Base-by-base conservation (phyloP, 2,797 vertebrate species). In the Okamejei kenojei region DNA sequence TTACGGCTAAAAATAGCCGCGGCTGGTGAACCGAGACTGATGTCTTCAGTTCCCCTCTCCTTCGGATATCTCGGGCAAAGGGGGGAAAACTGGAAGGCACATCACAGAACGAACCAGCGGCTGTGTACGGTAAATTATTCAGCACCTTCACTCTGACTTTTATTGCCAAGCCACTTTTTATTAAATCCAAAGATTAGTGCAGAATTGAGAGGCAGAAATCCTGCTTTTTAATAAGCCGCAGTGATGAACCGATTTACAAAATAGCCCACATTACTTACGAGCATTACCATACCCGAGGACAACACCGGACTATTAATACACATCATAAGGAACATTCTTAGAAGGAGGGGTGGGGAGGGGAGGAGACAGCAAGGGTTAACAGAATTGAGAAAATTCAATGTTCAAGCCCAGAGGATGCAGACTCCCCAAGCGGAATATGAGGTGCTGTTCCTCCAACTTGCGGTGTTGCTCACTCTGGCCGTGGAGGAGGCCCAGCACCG, bases 1-100 rank as follows among this genome's bases (percentile, higher is more conserved):
- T 90, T 92, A 81, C 32, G 91, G 94, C 94, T 94, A 93, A 94
- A 95, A 95, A 94, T 79, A 94, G 94, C 94, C 94, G 45, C 1
- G 2, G 78, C 86, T 81, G 94, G 93, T 95, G 93, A 94, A 92
- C 71, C 23, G 38, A 91, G 38, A n/a, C 90, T n/a, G 90, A 92
- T 73, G 90, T 29, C 73, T 76, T 54, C 94, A 93, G 90, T 94
- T 93, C 94, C 65, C 68, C 71, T 94, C n/a, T 80, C 0, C 90
- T 81, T 35, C 0, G 71, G 71, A 58, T 92, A 17, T 92, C 76
- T 45, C 71, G n/a, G 4, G 68, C 45, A 73, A 71, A 58, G 29
- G 26, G 38, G 29, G 71, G 11, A 19, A 76, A 92, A 38, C 38
- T 29, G 45, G 90, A 92, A 54, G 21, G 73, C 90, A 76, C 7